Evolutionary conservation across 2,113 vertebrate species (phyloP).

Genomic region (Motacilla alba): DNA sequence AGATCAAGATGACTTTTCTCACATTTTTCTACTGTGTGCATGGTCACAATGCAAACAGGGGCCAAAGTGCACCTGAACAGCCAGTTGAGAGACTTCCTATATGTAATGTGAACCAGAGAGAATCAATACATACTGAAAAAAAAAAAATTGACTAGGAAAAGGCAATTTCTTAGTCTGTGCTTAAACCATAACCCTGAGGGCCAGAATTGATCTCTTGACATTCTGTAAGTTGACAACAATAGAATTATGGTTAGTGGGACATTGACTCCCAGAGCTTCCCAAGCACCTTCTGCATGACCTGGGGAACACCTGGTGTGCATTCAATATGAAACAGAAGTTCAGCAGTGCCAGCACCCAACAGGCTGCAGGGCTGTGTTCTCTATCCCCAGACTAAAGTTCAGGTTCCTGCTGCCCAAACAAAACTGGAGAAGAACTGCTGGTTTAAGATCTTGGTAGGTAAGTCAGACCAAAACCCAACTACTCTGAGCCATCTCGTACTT

Average conservation of each 20-base stretch:
- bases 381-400: neutral
- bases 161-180: neutral
- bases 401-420: neutral
- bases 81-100: neutral
- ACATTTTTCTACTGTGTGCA: neutral
- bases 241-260: neutral
- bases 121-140: neutral
- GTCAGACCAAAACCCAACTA: neutral
- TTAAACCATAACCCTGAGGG: neutral
- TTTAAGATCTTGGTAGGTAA: neutral
- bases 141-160: neutral
- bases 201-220: neutral
- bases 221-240: neutral
- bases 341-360: neutral
- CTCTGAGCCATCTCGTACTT: neutral
- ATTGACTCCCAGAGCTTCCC: neutral
- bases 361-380: neutral
- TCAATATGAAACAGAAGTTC: neutral
- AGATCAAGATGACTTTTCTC: neutral
- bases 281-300: neutral
- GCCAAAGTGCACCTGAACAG: neutral
- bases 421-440: neutral
- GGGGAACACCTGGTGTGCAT: neutral
- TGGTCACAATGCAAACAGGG: neutral
- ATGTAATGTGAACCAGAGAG: neutral